Conservation (phyloP, 2,797 vertebrate species). For the Catamblyrhynchus diadema region DNA sequence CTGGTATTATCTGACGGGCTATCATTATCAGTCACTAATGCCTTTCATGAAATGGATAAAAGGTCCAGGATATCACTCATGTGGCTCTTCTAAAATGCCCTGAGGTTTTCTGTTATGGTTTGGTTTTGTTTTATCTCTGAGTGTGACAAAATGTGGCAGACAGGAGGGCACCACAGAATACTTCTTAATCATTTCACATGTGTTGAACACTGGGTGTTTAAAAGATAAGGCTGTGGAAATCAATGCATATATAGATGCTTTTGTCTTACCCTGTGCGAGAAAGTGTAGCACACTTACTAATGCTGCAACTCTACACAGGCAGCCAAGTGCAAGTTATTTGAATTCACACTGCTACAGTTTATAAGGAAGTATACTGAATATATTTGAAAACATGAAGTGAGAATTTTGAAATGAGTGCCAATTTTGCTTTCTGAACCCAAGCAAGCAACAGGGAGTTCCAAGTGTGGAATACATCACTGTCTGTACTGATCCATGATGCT, state of each 20-base stretch:
- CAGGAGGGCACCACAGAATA: not conserved
- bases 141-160: constrained; percentile 38
- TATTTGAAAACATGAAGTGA: not conserved
- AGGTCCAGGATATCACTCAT: constrained; percentile 25
- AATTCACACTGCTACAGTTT: not conserved
- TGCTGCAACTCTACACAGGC: not conserved
- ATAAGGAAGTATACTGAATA: not conserved
- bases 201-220: constrained; percentile 27
- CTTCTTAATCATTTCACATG: constrained; percentile 29
- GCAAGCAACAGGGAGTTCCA: not conserved
- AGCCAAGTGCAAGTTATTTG: not conserved
- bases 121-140: constrained; percentile 50
- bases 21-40: constrained; percentile 25
- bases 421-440: not conserved
- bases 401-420: not conserved
- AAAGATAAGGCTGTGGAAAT: constrained; percentile 17
- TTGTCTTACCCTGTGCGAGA: not conserved
- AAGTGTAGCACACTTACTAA: not conserved
- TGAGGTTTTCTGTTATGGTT: constrained; percentile 10
- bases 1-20: constrained; percentile 10
- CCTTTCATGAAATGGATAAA: constrained; percentile 33
- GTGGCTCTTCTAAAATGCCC: constrained; percentile 32
- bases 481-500: not conserved
- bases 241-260: not conserved
- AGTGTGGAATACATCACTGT: not conserved